Conservation (phyloP, 92 coral and sea anemone genomes). For the Porites rus region DNA sequence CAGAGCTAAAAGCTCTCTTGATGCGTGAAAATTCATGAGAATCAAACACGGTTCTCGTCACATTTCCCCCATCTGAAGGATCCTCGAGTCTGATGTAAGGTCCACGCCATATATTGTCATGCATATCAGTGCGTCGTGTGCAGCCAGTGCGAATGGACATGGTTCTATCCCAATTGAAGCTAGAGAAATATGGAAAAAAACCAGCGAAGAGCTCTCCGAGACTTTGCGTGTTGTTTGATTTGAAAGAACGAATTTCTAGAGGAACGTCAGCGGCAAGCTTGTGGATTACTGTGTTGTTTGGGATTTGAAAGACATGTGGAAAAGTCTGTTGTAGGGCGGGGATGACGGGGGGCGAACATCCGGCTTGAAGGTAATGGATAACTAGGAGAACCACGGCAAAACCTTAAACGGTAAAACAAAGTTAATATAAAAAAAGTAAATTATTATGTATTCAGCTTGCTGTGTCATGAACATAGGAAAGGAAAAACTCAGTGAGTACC, state of each 20-base stretch:
- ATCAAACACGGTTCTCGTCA: constrained; percentile 58
- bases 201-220: constrained; percentile 86
- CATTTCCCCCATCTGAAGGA: constrained; percentile 63
- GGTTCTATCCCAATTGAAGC: constrained; percentile 57
- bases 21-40: constrained; percentile 53
- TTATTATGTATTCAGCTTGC: neutral
- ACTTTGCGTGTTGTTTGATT: constrained; percentile 59
- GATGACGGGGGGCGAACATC: constrained; percentile 39
- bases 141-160: constrained; percentile 56
- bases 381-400: constrained; percentile 57
- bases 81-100: constrained; percentile 65
- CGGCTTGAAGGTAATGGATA: constrained; percentile 53
- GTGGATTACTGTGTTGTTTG: constrained; percentile 19
- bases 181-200: constrained; percentile 77
- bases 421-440: neutral
- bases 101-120: constrained; percentile 42
- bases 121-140: constrained; percentile 20
- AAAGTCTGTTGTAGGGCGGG: constrained; percentile 45
- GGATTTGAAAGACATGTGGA: constrained; percentile 21
- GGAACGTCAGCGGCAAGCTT: constrained; percentile 27
- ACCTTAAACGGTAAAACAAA: constrained; percentile 11
- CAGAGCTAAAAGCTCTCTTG: constrained; percentile 50
- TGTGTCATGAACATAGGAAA: neutral
- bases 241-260: constrained; percentile 29
- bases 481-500: neutral